Conservation (phyloP, 1,140 invertebrate species). For the Theocolax elegans region DNA sequence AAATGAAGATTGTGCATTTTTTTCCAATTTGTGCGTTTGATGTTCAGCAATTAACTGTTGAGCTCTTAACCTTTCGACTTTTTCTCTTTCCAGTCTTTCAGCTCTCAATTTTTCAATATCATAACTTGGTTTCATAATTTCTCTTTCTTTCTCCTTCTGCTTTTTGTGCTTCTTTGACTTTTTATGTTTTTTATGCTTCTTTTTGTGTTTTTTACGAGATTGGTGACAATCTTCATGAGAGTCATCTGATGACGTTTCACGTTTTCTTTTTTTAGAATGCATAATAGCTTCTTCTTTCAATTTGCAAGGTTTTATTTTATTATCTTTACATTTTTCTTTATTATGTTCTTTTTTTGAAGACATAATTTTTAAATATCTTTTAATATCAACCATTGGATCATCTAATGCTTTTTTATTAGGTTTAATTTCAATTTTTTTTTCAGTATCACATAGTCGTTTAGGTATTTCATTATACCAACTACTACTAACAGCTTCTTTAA, state of each 20-base stretch:
- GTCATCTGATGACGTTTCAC: neutral
- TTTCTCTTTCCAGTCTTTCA: constrained; percentile 83
- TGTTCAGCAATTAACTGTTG: constrained; percentile 77
- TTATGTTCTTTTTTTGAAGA: constrained; percentile 42
- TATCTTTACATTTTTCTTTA: neutral
- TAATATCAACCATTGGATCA: constrained; percentile 82
- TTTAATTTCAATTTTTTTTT: constrained; percentile 70
- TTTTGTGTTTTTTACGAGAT: constrained; percentile 25
- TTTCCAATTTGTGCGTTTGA: constrained; percentile 63
- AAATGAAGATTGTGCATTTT: constrained; percentile 57
- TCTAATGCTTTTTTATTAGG: constrained; percentile 72
- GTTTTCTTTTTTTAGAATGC: constrained; percentile 5
- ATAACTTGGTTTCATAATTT: constrained; percentile 50
- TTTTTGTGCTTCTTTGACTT: constrained; percentile 65
- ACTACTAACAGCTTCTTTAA: constrained; percentile 84
- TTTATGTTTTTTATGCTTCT: constrained; percentile 60
- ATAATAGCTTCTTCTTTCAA: no score
- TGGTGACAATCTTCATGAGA: neutral
- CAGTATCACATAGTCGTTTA: constrained; percentile 60
- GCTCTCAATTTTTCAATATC: constrained; percentile 80
- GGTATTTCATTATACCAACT: constrained; percentile 86
- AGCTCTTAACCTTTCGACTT: constrained; percentile 77
- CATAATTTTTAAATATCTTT: constrained; percentile 67
- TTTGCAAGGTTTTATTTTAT: no score
- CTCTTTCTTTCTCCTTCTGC: constrained; percentile 59